Conservation (phyloP, 2,888 invertebrate genomes). For the Euspilapteryx auroguttella region DNA sequence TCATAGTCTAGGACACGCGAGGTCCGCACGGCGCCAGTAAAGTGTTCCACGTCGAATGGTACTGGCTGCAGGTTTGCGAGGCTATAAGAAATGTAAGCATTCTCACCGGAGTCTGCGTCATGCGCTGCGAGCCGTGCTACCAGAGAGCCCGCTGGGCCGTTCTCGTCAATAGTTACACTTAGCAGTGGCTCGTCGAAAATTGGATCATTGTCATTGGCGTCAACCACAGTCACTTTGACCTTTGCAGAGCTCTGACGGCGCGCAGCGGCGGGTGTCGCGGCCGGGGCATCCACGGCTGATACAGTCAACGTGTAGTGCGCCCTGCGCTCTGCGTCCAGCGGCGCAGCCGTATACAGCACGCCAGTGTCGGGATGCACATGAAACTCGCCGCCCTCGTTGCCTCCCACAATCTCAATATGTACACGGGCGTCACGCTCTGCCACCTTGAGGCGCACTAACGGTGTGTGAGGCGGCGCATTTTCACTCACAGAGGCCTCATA, state of each 20-base stretch:
- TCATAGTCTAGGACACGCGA: constrained; percentile 87
- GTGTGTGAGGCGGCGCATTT: constrained; percentile 86
- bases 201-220: constrained; percentile 94
- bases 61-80: constrained; percentile 87
- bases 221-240: constrained; percentile 85
- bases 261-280: constrained; percentile 62
- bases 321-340: constrained; percentile 83
- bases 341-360: constrained; percentile 81
- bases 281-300: constrained; percentile 86
- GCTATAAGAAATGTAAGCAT: constrained; percentile 93
- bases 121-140: constrained; percentile 84
- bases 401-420: constrained; percentile 85
- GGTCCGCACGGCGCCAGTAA: constrained; percentile 86
- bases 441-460: constrained; percentile 84
- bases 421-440: constrained; percentile 86
- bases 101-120: constrained; percentile 91
- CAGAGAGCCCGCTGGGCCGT: constrained; percentile 81
- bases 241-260: constrained; percentile 88
- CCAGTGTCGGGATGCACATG: constrained; percentile 86
- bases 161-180: constrained; percentile 80
- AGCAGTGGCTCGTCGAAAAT: constrained; percentile 74
- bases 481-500: constrained; percentile 89
- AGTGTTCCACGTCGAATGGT: constrained; percentile 95
- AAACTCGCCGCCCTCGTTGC: constrained; percentile 89
- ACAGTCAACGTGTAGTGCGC: constrained; percentile 86